phyloP scores from a whole-genome alignment of 2,113 vertebrate genomes.

The Tichodroma muraria region DNA sequence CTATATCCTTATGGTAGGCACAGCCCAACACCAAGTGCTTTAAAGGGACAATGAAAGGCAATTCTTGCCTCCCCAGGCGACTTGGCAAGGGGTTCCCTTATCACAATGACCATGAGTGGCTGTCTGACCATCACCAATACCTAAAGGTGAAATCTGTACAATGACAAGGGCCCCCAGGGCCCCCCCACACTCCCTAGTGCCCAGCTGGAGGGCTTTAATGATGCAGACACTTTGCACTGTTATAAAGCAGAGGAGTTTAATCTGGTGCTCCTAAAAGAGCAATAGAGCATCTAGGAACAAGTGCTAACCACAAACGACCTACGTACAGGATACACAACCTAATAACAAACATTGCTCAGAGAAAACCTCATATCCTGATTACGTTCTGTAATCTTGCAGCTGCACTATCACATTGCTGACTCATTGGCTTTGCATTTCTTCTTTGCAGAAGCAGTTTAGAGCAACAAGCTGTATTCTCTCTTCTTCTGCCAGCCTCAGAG shows the following conservation, averaged over 20 bases:
- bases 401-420: neutral
- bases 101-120: neutral
- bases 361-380: slow-evolving; percentile 22
- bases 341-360: neutral
- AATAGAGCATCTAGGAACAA: neutral
- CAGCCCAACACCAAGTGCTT: neutral
- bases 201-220: neutral
- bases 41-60: neutral
- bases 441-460: neutral
- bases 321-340: neutral
- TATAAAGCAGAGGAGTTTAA: neutral
- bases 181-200: neutral
- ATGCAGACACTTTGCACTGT: neutral
- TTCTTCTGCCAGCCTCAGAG: neutral
- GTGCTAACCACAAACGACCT: neutral
- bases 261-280: neutral
- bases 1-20: neutral
- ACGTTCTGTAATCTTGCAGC: neutral
- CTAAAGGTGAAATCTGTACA: neutral
- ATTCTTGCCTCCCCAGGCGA: rapidly evolving
- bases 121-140: neutral
- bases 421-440: neutral
- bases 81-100: neutral
- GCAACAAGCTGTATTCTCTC: neutral
- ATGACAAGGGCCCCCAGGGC: neutral